Percentiles rank a stretch among this genome's conserved stretches.
Conservation (phyloP, 1,140 invertebrate species). For the Cryptotermes secundus region DNA sequence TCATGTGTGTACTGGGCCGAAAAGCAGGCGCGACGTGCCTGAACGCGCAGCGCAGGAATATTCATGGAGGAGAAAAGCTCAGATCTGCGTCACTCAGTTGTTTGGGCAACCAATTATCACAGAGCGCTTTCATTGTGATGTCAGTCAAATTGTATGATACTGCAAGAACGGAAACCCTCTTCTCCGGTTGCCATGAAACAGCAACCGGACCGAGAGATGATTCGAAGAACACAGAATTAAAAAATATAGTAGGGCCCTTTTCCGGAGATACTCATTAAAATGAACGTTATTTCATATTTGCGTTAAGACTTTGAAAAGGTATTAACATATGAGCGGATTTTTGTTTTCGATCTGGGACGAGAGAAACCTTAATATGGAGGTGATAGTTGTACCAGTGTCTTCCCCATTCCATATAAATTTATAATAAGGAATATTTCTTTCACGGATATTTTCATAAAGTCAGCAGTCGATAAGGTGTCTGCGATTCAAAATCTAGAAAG, state of each 20-base stretch:
- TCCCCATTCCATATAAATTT: too few species aligned
- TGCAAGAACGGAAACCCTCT: not conserved
- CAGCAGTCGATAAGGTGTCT: too few species aligned
- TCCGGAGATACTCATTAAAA: not conserved
- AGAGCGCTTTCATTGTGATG: not conserved
- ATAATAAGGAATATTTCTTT: too few species aligned
- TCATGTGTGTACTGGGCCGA: constrained; percentile 13
- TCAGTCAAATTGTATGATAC: constrained; percentile 9
- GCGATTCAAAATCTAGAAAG: too few species aligned
- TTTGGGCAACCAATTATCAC: constrained; percentile 16
- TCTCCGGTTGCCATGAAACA: not conserved
- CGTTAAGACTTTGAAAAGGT: not conserved
- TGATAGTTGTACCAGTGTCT: too few species aligned
- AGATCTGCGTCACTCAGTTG: constrained; percentile 1
- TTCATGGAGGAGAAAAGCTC: constrained; percentile 6
- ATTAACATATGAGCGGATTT: not conserved
- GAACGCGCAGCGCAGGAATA: not conserved
- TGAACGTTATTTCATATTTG: not conserved
- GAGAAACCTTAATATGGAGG: too few species aligned
- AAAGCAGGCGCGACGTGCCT: not conserved
- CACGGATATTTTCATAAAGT: too few species aligned
- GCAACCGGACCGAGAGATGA: not conserved
- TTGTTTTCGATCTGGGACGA: too few species aligned
- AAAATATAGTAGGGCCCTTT: not conserved
- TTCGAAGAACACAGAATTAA: not conserved